phyloP scores from a whole-genome alignment of 1,140 invertebrate species.

The Drosophila rhopaloa region DNA sequence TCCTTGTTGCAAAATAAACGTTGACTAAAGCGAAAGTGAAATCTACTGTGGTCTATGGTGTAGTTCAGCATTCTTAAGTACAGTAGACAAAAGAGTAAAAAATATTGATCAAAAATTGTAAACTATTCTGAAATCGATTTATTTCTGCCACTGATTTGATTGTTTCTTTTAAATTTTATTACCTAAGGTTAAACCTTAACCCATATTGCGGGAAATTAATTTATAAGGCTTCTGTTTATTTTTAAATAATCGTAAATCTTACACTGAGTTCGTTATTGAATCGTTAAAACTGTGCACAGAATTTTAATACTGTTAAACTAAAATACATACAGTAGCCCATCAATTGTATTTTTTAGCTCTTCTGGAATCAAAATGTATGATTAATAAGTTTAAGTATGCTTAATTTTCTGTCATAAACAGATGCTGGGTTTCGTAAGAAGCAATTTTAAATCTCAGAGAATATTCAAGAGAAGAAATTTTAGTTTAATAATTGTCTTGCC shows the following conservation, averaged over 20 bases:
- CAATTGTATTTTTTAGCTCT: no score
- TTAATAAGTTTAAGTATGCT: no score
- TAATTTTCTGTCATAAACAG: no score
- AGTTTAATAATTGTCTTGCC: background rate
- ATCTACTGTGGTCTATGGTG: slow-evolving; percentile 9
- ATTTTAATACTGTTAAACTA: background rate
- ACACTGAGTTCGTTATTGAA: background rate
- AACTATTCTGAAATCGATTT: no score
- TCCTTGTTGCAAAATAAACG: slow-evolving; percentile 37
- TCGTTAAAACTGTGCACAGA: slow-evolving; percentile 7
- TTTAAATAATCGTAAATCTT: slow-evolving; percentile 1
- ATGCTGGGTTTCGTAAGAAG: no score
- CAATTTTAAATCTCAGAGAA: no score
- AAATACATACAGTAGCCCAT: background rate
- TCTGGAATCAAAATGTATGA: no score
- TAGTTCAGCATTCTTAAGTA: slow-evolving; percentile 17
- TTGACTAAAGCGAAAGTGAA: slow-evolving; percentile 47
- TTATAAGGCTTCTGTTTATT: background rate
- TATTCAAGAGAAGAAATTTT: no score
- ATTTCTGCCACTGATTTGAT: background rate
- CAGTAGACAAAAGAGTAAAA: slow-evolving; percentile 7
- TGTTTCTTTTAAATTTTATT: no score
- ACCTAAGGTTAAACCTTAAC: no score
- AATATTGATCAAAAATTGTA: background rate
- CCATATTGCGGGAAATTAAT: background rate